Evolutionary conservation across 1,140 invertebrate species (phyloP).

Genomic region (Asobara japonica): DNA sequence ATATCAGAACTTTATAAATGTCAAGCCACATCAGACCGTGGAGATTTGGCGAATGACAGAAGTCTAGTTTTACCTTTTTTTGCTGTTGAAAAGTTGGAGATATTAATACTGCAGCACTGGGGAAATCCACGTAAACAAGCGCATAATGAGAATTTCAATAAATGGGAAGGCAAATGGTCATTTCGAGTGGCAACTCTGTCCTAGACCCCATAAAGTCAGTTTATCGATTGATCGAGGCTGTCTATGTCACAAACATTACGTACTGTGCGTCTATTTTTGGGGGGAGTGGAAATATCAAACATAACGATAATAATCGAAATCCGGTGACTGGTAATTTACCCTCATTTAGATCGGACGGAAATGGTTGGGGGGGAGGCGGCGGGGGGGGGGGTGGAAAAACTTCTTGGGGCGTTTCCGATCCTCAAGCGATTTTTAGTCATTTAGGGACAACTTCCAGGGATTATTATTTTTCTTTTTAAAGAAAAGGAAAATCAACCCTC

Average conservation of each 20-base stretch:
- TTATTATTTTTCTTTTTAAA: too few relatives aligned
- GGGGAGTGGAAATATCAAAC: neutral
- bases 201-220: slow-evolving; percentile 3
- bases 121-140: neutral
- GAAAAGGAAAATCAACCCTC: too few relatives aligned
- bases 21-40: neutral
- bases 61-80: neutral
- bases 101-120: neutral
- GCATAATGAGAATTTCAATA: neutral
- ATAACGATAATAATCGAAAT: neutral
- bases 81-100: neutral
- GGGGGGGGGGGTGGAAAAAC: too few relatives aligned
- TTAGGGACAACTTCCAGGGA: too few relatives aligned
- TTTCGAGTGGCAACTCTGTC: neutral
- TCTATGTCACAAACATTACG: neutral
- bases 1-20: neutral
- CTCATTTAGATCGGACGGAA: too few relatives aligned
- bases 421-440: too few relatives aligned
- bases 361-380: too few relatives aligned
- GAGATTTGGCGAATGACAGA: neutral
- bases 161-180: neutral
- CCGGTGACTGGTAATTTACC: neutral
- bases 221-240: neutral
- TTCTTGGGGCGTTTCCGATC: too few relatives aligned
- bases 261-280: neutral